Evolutionary conservation across 2,113 vertebrate species (phyloP).

Genomic region (Erythrocercus mccallii): DNA sequence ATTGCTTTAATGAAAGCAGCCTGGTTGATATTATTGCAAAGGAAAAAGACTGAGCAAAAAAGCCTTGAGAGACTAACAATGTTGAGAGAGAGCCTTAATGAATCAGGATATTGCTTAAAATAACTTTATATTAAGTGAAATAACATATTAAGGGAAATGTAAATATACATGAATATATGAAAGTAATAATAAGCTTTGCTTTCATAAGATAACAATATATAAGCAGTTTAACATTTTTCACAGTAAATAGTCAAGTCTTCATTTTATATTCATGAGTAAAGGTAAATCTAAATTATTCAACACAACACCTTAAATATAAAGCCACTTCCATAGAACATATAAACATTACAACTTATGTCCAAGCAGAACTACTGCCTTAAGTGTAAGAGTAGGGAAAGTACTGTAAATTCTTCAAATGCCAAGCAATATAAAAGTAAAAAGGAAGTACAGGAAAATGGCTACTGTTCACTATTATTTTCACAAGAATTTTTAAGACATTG

Average conservation of each 20-base stretch:
- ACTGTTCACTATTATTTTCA: not conserved
- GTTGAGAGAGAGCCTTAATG: not conserved
- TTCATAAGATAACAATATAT: not conserved
- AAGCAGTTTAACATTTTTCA: not conserved
- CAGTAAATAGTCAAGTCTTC: not conserved
- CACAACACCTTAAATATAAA: not conserved
- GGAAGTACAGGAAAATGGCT: not conserved
- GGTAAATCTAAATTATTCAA: not conserved
- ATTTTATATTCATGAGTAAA: not conserved
- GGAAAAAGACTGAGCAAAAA: not conserved
- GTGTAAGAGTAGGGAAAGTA: not conserved
- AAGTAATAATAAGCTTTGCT: not conserved
- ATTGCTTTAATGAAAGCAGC: not conserved
- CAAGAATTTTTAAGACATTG: not conserved
- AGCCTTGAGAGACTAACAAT: not conserved
- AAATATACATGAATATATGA: not conserved
- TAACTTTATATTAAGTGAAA: not conserved
- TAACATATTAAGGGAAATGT: not conserved
- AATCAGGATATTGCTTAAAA: not conserved
- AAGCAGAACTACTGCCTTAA: not conserved
- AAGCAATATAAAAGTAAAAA: not conserved
- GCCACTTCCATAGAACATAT: not conserved
- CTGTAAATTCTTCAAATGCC: not conserved
- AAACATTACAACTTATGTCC: not conserved
- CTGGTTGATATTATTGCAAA: not conserved